phyloP scores from a whole-genome alignment of 1,140 invertebrate genomes.

The Tigriopus japonicus region DNA sequence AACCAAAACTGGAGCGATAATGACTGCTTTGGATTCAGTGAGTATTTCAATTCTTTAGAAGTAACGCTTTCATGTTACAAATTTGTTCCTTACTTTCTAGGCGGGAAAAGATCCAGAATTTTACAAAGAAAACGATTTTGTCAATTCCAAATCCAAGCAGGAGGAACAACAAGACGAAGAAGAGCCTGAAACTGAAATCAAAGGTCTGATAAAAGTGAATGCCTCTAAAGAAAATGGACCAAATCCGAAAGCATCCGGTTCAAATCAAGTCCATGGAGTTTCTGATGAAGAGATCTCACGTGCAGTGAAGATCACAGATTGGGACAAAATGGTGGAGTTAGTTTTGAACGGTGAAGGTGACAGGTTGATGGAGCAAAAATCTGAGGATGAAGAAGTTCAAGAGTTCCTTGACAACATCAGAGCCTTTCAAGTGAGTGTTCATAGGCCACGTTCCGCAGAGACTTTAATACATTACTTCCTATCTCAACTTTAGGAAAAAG shows the following conservation, averaged over 20 bases:
- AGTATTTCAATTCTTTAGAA: too few species aligned
- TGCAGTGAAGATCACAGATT: constrained; percentile 47
- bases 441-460: too few species aligned
- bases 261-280: too few species aligned
- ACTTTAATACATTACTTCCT: not conserved
- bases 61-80: too few species aligned
- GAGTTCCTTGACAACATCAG: constrained; percentile 75
- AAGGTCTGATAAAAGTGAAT: too few species aligned
- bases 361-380: constrained; percentile 46
- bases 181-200: constrained; percentile 3
- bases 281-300: not conserved
- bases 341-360: constrained; percentile 68
- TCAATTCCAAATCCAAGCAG: too few species aligned
- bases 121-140: constrained; percentile 8
- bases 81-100: not conserved
- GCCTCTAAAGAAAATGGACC: too few species aligned
- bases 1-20: too few species aligned
- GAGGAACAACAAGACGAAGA: constrained; percentile 6
- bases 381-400: constrained; percentile 58
- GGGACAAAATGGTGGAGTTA: constrained; percentile 69
- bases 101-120: constrained; percentile 9
- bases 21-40: too few species aligned
- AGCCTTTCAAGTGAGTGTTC: constrained; percentile 52
- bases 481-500: constrained; percentile 48
- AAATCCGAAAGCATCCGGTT: too few species aligned